These are phyloP conservation scores for Odocoileus hemionus DNA, from an alignment of 2,113 vertebrate genomes.

Conservation along the genomic window DNA sequence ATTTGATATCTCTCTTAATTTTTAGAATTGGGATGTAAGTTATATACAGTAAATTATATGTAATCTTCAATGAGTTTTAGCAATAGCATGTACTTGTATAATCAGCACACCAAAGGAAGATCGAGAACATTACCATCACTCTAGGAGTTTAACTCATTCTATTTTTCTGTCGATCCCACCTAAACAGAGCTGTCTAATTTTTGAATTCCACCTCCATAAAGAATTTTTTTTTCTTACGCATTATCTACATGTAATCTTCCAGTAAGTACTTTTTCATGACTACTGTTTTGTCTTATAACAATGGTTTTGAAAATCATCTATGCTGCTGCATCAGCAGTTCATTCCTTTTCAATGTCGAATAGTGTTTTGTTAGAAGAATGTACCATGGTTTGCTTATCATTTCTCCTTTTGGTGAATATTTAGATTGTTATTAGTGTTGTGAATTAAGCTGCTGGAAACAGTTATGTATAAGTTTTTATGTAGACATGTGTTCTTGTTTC, in stretches of 20 bases:
- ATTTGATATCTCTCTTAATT: neutral
- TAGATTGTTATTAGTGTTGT: neutral
- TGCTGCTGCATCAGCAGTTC: neutral
- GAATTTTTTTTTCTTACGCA: neutral
- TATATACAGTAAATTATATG: neutral
- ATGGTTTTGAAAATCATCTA: neutral
- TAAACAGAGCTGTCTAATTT: neutral
- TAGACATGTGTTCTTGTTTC: neutral
- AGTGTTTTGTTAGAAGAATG: neutral
- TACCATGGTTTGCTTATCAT: neutral
- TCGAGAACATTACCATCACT: neutral
- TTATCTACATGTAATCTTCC: neutral
- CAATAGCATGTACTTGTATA: neutral
- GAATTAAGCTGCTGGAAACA: neutral
- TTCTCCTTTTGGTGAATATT: neutral
- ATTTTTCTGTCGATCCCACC: neutral
- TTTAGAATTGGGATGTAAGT: neutral
- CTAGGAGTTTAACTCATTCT: neutral
- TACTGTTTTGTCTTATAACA: neutral
- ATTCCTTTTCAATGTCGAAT: neutral
- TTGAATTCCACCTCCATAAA: neutral
- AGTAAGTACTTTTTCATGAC: neutral
- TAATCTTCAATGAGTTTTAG: neutral
- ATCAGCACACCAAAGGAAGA: neutral
- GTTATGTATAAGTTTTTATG: neutral